phyloP scores from a whole-genome alignment of 30 jellyfish, hydroid and myxozoan genomes.

The Hydractinia echinata region DNA sequence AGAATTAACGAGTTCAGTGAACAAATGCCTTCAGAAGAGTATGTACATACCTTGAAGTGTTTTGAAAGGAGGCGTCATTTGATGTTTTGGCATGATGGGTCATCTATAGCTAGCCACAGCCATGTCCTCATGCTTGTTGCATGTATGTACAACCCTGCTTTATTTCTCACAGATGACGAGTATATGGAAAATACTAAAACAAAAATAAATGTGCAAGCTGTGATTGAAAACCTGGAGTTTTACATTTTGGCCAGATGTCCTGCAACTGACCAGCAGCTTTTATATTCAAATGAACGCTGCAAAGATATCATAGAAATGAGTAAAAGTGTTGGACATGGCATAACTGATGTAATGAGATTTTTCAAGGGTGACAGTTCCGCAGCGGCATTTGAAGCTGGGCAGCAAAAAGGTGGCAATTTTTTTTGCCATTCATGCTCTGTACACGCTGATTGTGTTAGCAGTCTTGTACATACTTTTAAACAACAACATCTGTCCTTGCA shows the following conservation, averaged over 20 bases:
- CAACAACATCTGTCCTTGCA: too few relatives aligned
- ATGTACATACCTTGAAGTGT: constrained; percentile 13
- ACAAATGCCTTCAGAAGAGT: not conserved
- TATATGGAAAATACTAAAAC: constrained; percentile 1
- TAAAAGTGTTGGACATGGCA: too few relatives aligned
- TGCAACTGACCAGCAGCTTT: constrained; percentile 18
- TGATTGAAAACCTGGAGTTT: constrained; percentile 18
- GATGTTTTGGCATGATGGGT: not conserved
- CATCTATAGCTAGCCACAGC: not conserved
- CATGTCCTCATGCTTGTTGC: constrained; percentile 6
- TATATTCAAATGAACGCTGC: not conserved
- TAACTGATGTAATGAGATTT: too few relatives aligned
- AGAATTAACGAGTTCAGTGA: constrained; percentile 4
- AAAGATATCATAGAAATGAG: too few relatives aligned
- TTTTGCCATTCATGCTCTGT: too few relatives aligned
- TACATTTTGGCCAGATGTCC: constrained; percentile 23
- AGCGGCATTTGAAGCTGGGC: too few relatives aligned
- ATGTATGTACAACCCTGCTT: constrained; percentile 16
- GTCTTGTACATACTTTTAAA: too few relatives aligned
- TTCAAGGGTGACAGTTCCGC: too few relatives aligned
- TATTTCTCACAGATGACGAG: constrained; percentile 21
- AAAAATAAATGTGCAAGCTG: constrained; percentile 13
- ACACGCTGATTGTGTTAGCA: too few relatives aligned
- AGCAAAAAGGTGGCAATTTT: too few relatives aligned
- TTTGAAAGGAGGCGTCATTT: constrained; percentile 12